Evolutionary conservation across 2,888 invertebrate species (phyloP), one percentile per base, ranked within the genome.

Genomic region (Noctua janthe): DNA sequence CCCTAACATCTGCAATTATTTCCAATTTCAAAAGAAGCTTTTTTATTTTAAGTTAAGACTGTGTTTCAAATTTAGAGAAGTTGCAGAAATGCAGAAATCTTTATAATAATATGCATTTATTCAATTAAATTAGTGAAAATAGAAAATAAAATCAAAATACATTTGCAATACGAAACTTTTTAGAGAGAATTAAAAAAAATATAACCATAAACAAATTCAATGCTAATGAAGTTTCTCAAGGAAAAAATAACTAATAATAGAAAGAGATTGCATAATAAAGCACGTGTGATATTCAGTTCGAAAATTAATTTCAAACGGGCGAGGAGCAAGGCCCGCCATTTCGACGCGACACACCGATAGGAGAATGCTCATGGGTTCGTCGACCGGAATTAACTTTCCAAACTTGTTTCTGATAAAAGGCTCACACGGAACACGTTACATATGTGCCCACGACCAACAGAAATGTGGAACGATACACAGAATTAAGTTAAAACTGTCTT

Each of bases 381-480:
- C 92, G 95, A 92, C 95, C 94, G 92, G 92, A 92, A 92, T 91
- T 92, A 93, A 94, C 96, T 96, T 96, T 96, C 96, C 93, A 96
- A 96, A 96, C 96, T 93, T 89, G 96, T 96, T 95, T 92, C 91
- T 93, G 92, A 93, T 93, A 94, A 94, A 94, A 94, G 92, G 91
- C 93, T 92, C 91, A 90, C 90, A 92, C 91, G 91, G 87, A 90
- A 90, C 90, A 91, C 90, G 90, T 88, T 90, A 89, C 90, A 90
- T 89, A 90, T 89, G 87, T 86, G 86, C 86, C 86, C 88, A 79
- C 86, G 85, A 86, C 83, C 86, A 76, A 78, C 83, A 86, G 85
- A 87, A 87, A 89, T 90, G 89, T 89, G 84, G 86, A 86, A 81
- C 76, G 81, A 85, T 83, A 81, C 73, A 74, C 73, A 78, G 74